Base-by-base conservation (phyloP, 2,888 invertebrate species). In the Chymomyza procnemis region DNA sequence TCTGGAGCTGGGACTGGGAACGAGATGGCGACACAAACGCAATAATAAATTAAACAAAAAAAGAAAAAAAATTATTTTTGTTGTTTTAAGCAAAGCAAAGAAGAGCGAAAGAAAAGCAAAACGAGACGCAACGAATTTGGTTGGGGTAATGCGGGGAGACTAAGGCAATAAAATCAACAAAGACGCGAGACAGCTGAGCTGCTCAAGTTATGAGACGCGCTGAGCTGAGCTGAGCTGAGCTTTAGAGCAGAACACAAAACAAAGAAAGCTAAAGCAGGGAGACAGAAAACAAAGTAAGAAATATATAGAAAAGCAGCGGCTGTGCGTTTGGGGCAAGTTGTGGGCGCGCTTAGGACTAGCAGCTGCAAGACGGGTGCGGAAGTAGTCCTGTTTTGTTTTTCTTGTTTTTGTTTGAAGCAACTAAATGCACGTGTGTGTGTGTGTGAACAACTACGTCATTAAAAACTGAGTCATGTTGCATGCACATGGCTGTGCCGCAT, bases 401-500 rank as follows among this genome's bases (percentile, higher is more conserved):
- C n/a, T n/a, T n/a, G n/a, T n/a, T 84, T 78, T 81, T 86, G 81
- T 81, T 70, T 73, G 34, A n/a, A 41, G 62, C 61, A 61, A 67
- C 57, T 80, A 69, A 67, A 72, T 55, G 61, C n/a, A 74, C 71
- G 73, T 86, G n/a, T n/a, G n/a, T n/a, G n/a, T n/a, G n/a, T n/a
- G n/a, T n/a, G n/a, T n/a, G n/a, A n/a, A n/a, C n/a, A n/a, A n/a
- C 55, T 64, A 48, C 64, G 66, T 77, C 80, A 79, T 71, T 81
- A 80, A 75, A 74, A 73, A 69, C 73, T 69, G 76, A 71, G 67
- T 85, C 81, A 80, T 69, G 71, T 30, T 56, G 56, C 56, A 18
- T 56, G 56, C 56, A 18, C 16, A 26, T 74, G 81, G 79, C 80
- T 84, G 73, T 75, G 76, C 73, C 86, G 81, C 86, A 76, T 81